A percentile compares a stretch with the other conserved stretches of the same genome.
Evolutionary conservation across 2,797 vertebrate genomes (phyloP).

Genomic region (Hippopotamyrus pictus): DNA sequence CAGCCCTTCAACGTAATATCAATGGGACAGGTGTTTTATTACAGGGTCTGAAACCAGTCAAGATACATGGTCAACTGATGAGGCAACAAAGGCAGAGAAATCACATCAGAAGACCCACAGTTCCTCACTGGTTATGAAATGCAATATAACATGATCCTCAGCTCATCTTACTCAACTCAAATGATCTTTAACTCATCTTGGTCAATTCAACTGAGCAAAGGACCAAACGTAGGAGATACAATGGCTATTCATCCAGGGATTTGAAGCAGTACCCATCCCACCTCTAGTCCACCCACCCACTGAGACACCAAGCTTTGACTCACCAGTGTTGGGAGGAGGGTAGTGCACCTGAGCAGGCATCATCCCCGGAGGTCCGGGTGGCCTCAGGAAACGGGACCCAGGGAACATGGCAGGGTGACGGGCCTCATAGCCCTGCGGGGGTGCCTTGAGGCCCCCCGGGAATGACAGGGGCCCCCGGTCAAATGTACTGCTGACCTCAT

Average conservation of each 20-base stretch:
- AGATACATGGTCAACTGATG: not conserved
- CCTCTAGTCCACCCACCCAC: not conserved
- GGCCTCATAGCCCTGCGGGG: conserved; percentile 50
- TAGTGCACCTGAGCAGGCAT: conserved; percentile 52
- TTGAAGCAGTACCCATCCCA: not conserved
- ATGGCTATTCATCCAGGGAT: not conserved
- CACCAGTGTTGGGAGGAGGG: conserved; percentile 53
- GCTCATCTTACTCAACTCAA: not conserved
- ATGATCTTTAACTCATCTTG: not conserved
- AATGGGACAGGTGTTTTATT: not conserved
- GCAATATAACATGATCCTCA: not conserved
- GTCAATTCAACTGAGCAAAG: not conserved
- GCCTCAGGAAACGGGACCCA: conserved; percentile 50
- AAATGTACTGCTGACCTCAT: conserved; percentile 65
- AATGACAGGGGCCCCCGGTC: conserved; percentile 55
- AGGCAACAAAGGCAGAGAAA: not conserved
- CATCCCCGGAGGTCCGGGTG: conserved; percentile 53
- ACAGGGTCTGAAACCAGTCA: not conserved
- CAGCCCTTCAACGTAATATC: not conserved
- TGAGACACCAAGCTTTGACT: conserved; percentile 34
- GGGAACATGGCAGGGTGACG: conserved; percentile 61
- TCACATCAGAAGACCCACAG: not conserved
- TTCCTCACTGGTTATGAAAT: not conserved
- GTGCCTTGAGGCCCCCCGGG: conserved; percentile 52
- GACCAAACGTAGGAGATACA: not conserved